These are phyloP conservation scores for Drosophila truncata DNA, from an alignment of 1,140 invertebrate species.

Conservation along the genomic window DNA sequence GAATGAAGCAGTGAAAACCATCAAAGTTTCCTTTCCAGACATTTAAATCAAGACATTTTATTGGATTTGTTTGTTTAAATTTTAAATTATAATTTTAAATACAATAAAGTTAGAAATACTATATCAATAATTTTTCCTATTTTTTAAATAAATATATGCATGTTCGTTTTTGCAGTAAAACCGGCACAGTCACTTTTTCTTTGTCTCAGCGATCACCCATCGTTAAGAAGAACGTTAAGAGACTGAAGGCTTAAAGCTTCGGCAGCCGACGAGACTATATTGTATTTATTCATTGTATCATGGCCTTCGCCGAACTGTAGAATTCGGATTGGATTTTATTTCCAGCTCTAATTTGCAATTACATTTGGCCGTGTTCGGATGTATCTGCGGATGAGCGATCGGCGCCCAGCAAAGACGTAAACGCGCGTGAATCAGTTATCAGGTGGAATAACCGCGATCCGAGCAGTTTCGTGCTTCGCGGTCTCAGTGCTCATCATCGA, in stretches of 20 bases:
- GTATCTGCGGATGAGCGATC: conserved; percentile 39
- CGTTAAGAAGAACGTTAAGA: neutral
- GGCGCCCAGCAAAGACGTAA: neutral
- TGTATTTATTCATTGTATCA: neutral
- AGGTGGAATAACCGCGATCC: conserved; percentile 31
- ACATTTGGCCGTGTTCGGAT: conserved; percentile 41
- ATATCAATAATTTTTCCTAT: neutral
- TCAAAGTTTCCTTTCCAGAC: no score
- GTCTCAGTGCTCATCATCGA: conserved; percentile 16
- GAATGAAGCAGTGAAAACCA: no score
- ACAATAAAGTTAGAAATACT: neutral
- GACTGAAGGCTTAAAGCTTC: neutral
- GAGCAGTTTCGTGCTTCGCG: conserved; percentile 8
- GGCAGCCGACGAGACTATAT: neutral
- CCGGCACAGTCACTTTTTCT: neutral
- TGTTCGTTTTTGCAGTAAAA: neutral
- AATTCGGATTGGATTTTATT: conserved; percentile 15
- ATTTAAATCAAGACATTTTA: no score
- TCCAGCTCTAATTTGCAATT: conserved; percentile 27
- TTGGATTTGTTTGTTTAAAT: no score
- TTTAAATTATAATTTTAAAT: neutral
- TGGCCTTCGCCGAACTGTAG: neutral
- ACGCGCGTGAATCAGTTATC: conserved; percentile 38
- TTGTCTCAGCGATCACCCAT: neutral
- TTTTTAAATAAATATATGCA: neutral